phyloP scores from a whole-genome alignment of 2,113 vertebrate species.

The Suncus etruscus region DNA sequence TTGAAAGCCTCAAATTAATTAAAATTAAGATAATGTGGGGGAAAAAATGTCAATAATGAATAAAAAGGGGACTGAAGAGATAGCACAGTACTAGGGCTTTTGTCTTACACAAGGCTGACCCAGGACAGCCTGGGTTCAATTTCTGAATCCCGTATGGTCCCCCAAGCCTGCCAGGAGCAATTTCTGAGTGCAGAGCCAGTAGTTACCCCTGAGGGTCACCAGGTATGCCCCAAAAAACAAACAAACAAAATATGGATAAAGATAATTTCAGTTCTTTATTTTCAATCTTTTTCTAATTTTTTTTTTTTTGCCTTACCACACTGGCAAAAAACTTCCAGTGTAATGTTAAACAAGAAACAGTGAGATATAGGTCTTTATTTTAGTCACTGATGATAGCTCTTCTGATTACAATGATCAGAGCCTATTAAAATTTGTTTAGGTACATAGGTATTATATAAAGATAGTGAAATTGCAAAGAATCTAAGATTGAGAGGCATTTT shows the following conservation, averaged over 20 bases:
- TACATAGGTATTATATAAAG: background rate
- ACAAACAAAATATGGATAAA: background rate
- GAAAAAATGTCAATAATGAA: too few species aligned
- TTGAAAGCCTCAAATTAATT: background rate
- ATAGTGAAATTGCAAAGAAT: background rate
- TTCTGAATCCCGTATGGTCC: too few species aligned
- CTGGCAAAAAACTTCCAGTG: background rate
- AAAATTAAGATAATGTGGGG: too few species aligned
- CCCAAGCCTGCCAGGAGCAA: too few species aligned
- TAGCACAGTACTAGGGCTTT: too few species aligned
- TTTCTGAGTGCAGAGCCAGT: too few species aligned
- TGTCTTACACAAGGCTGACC: too few species aligned
- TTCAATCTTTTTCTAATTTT: background rate
- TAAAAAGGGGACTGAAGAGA: too few species aligned
- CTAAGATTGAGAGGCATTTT: background rate
- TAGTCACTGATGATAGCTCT: background rate
- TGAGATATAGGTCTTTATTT: background rate
- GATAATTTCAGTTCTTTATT: background rate
- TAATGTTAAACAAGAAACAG: background rate
- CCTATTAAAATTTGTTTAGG: background rate
- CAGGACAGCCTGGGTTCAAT: too few species aligned
- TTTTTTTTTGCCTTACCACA: conserved; percentile 3
- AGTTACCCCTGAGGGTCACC: too few species aligned
- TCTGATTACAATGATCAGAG: background rate
- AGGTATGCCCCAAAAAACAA: too few species aligned